These are phyloP conservation scores for Hypomecis punctinalis DNA, from an alignment of 2,888 invertebrate genomes.

Conservation along the genomic window DNA sequence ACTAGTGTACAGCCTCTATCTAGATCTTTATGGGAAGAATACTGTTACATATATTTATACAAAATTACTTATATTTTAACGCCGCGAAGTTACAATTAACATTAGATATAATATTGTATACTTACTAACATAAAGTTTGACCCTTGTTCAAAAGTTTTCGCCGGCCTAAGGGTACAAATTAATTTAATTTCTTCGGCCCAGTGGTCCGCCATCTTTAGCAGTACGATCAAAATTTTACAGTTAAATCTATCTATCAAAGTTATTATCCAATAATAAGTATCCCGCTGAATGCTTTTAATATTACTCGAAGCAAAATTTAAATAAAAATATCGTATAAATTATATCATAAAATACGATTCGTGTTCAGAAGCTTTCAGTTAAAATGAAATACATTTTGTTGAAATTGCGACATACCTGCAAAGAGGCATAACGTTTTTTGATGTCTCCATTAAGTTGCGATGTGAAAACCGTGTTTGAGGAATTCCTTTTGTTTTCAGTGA, in stretches of 20 bases:
- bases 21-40: background rate
- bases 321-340: background rate
- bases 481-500: slow-evolving; percentile 88
- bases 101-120: slow-evolving; percentile 3
- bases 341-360: background rate
- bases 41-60: background rate
- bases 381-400: background rate
- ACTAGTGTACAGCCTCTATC: no score
- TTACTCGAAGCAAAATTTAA: background rate
- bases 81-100: slow-evolving; percentile 3
- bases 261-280: background rate
- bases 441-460: slow-evolving; percentile 16
- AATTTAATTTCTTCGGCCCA: slow-evolving; percentile 29
- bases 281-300: background rate
- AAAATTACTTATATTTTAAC: background rate
- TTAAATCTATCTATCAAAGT: background rate
- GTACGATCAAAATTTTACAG: slow-evolving; percentile 12
- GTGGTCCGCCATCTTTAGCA: slow-evolving; percentile 17
- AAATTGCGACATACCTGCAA: slow-evolving; percentile 1
- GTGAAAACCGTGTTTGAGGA: slow-evolving; percentile 14
- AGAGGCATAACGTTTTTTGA: background rate
- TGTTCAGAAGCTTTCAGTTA: background rate
- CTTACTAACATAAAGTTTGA: slow-evolving; percentile 14
- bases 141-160: slow-evolving; percentile 31
- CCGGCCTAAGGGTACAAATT: slow-evolving; percentile 19